Evolutionary conservation across 2,797 vertebrate genomes (phyloP), one percentile per base, ranked within the genome.

Genomic region (Cyprinella venusta): DNA sequence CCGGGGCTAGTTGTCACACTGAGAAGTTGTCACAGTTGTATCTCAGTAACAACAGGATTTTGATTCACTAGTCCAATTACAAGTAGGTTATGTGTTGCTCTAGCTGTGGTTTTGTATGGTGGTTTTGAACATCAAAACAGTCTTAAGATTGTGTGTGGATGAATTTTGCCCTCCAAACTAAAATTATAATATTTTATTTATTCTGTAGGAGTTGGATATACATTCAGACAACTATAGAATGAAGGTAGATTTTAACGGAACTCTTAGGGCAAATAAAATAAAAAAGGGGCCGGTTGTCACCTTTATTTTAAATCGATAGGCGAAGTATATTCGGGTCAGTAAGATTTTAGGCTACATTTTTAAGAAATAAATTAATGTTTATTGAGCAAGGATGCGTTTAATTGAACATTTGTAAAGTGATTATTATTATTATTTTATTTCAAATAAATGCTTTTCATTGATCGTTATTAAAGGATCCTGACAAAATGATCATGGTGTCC

Each of bases 1-100:
- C 21, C 9, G 48, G 64, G 77, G 64, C 63, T 78, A 21, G 40
- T 67, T 65, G 61, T 67, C 76, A 77, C 75, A 45, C 38, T 64
- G 24, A 42, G 75, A 78, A 78, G 61, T 78, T 78, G 54, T 52
- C 42, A 48, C 40, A 48, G 19, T 40, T 45, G 59, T 8, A 16
- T 78, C 61, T 50, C 18, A 15, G 63, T 67, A 79, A 65, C 61
- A 50, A 52, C 76, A 56, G 72, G 71, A 24, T 75, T 75, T 56
- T 8, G 7, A 75, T 21, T 42, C 15, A 26, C 9, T 61, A 76
- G 54, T 18, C n/a, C 36, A 76, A 76, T 76, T 61, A 61, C 36
- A 26, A 8, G 24, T 7, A 26, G 61, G 54, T 3, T 19, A 42
- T 61, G 2, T 61, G n/a, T 61, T 61, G 15, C n/a, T 76, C n/a